These are phyloP conservation scores for Erebia aethiops DNA, from an alignment of 2,888 invertebrate genomes.

Conservation along the genomic window DNA sequence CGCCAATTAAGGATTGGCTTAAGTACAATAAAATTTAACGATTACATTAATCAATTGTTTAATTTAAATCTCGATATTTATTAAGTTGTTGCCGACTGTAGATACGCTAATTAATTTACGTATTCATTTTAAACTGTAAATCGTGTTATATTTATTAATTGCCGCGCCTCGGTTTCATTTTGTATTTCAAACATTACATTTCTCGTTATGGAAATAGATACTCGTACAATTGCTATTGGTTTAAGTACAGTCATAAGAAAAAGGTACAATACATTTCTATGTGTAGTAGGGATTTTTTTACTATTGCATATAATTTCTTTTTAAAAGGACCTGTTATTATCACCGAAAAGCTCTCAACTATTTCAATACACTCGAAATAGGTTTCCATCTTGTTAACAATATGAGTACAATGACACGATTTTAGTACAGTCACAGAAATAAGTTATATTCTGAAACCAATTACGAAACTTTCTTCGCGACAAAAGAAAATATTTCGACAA, in stretches of 20 bases:
- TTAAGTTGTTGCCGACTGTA: background rate
- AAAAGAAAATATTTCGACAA: conserved; percentile 3
- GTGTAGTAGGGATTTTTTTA: background rate
- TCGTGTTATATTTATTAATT: conserved; percentile 9
- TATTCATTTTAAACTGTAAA: conserved; percentile 10
- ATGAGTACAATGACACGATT: background rate
- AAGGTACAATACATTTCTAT: background rate
- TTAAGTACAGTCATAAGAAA: background rate
- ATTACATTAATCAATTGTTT: conserved; percentile 5
- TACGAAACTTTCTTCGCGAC: background rate
- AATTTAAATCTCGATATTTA: conserved; percentile 12
- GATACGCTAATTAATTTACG: conserved; percentile 11
- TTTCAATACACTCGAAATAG: background rate
- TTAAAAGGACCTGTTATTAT: background rate
- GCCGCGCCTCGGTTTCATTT: conserved; percentile 1
- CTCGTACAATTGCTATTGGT: background rate
- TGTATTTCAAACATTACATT: background rate
- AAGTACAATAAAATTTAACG: background rate
- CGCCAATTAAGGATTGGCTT: background rate
- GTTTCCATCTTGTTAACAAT: background rate
- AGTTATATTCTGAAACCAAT: background rate
- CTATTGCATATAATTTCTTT: background rate
- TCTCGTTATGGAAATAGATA: conserved; percentile 2
- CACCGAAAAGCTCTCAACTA: background rate
- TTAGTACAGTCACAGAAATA: background rate